Percentiles rank a stretch among this genome's conserved stretches.
Evolutionary conservation across 1,140 invertebrate species (phyloP).

Genomic region (Trichoplusia ni): DNA sequence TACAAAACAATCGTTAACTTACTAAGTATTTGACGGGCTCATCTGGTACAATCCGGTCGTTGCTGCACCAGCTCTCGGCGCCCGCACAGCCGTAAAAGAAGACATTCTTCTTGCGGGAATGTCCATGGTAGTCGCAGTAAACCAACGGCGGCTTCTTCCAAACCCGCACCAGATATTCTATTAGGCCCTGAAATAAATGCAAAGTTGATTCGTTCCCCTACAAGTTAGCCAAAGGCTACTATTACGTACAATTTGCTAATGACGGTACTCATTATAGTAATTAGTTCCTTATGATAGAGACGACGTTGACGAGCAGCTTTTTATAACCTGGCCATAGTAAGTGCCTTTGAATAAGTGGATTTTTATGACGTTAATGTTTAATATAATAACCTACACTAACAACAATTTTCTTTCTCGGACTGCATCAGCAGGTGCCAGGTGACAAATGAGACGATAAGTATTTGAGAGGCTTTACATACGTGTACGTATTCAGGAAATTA

Average conservation of each 20-base stretch:
- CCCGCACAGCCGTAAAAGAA: conserved; percentile 94
- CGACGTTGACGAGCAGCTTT: too few species aligned
- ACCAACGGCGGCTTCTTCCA: conserved; percentile 85
- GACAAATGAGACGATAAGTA: too few species aligned
- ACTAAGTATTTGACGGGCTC: conserved; percentile 84
- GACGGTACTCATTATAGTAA: too few species aligned
- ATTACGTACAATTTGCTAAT: neutral
- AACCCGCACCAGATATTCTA: conserved; percentile 85
- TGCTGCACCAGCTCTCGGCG: conserved; percentile 84
- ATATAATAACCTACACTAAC: too few species aligned
- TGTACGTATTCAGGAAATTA: conserved; percentile 5
- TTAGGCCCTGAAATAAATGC: conserved; percentile 77
- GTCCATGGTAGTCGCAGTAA: conserved; percentile 95
- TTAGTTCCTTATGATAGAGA: too few species aligned
- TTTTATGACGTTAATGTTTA: too few species aligned
- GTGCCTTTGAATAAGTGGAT: too few species aligned
- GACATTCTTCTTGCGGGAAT: conserved; percentile 93
- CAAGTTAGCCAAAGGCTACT: neutral
- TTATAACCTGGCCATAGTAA: too few species aligned
- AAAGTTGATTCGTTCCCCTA: neutral
- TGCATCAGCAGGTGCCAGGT: too few species aligned
- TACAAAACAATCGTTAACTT: conserved; percentile 45
- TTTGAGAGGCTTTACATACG: too few species aligned
- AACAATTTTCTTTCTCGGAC: too few species aligned
- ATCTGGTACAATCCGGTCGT: conserved; percentile 81